phyloP scores from a whole-genome alignment of 2,113 vertebrate genomes.

The Melanerpes aurifrons region DNA sequence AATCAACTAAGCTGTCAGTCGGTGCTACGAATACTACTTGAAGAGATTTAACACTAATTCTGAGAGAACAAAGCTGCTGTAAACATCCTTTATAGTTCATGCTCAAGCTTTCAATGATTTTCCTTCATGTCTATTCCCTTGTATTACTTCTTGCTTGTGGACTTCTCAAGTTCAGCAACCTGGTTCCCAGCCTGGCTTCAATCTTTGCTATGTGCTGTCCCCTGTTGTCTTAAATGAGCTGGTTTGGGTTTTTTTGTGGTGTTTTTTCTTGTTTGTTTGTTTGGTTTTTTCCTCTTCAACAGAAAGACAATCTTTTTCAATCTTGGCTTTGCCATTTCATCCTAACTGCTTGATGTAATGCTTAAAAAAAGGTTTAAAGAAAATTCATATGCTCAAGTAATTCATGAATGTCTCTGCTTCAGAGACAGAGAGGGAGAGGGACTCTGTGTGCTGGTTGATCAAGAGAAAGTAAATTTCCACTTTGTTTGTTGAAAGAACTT shows the following conservation, averaged over 20 bases:
- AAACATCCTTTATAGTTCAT: slow-evolving; percentile 29
- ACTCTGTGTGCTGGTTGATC: not conserved
- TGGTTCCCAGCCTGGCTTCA: not conserved
- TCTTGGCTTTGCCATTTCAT: not conserved
- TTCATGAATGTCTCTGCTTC: not conserved
- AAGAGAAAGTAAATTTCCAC: not conserved
- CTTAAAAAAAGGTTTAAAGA: not conserved
- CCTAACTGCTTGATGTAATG: not conserved
- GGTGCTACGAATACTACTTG: not conserved
- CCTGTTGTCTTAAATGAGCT: not conserved
- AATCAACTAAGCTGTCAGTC: not conserved
- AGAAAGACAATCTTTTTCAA: not conserved
- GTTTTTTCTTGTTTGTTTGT: too few species aligned
- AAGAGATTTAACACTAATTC: not conserved
- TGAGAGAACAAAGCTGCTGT: slow-evolving; percentile 13
- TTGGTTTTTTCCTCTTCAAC: not conserved
- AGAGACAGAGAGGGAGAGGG: not conserved
- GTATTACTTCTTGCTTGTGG: not conserved
- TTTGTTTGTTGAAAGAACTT: not conserved
- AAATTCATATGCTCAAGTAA: not conserved
- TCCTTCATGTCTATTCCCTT: not conserved
- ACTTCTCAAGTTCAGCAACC: not conserved
- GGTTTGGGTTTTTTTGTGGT: too few species aligned
- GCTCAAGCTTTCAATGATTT: not conserved
- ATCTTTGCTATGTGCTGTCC: not conserved